Evolutionary conservation across 2,113 vertebrate genomes (phyloP), one percentile per base, ranked within the genome.

Genomic region (Acinonyx jubatus): DNA sequence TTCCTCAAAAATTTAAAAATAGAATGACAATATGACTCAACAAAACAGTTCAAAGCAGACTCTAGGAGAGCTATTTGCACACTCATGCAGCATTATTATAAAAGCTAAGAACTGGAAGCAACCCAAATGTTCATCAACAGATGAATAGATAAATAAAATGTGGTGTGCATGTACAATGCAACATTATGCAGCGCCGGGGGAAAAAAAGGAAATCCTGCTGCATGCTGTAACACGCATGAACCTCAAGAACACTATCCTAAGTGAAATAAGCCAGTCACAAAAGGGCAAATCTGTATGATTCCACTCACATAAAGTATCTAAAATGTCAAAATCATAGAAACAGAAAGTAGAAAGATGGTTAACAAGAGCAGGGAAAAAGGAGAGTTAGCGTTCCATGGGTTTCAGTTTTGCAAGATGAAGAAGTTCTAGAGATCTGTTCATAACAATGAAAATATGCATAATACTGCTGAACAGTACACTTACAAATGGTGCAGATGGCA

Each of bases 11-110:
- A 92, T n/a, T 25, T 38, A 33, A 82, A 82, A 41, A 82, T n/a
- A n/a, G 36, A 71, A 82, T 69, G 55, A 71, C 29, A 1, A 0
- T 33, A 57, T 57, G 48, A 82, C 82, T 66, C 15, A 57, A 38
- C 89, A 83, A 92, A 92, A 92, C 63, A 57, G 45, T 29, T 92
- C 91, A 83, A 68, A 68, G 57, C 45, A 86, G 71, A 33, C 85
- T 86, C 27, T 76, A 82, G 85, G 31, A 85, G 41, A 85, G 69
- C 18, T 78, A 31, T 76, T 78, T 65, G 38, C 79, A 83, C 36
- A 68, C 48, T 21, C 18, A 41, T 55, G 25, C 27, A 69, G n/a
- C n/a, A 69, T 91, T 41, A 81, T 55, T n/a, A 55, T 25, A 82
- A 82, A 57, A 45, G 36, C 36, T 65, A 82, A 81, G 45, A 69